A percentile compares a stretch with the other conserved stretches of the same genome.
phyloP scores from a whole-genome alignment of 2,113 vertebrate species.

The Cyanistes caeruleus region DNA sequence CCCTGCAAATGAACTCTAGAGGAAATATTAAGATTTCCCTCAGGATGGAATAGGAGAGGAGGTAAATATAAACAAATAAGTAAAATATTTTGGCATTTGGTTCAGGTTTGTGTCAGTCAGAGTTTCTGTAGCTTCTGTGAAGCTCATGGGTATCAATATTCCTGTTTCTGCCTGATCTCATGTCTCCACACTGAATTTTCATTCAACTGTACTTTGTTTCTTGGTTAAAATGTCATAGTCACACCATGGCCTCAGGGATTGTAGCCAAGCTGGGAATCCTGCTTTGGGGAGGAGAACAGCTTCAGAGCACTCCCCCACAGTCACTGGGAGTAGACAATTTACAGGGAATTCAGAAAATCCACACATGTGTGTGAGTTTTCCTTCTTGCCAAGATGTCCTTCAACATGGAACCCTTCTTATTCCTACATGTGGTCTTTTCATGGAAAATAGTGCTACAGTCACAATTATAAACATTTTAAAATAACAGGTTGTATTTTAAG shows the following conservation, averaged over 20 bases:
- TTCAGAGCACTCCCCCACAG: neutral
- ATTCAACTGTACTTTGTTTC: neutral
- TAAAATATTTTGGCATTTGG: neutral
- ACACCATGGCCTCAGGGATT: neutral
- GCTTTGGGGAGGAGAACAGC: neutral
- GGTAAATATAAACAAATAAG: neutral
- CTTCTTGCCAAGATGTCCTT: neutral
- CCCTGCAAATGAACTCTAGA: neutral
- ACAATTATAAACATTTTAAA: neutral
- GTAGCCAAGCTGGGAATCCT: neutral
- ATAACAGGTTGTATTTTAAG: neutral
- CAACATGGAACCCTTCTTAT: neutral
- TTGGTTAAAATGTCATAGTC: neutral
- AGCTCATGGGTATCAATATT: neutral
- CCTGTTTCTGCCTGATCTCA: neutral
- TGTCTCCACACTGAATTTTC: neutral
- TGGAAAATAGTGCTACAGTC: neutral
- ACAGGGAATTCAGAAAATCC: neutral
- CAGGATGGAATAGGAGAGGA: neutral
- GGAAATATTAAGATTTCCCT: neutral
- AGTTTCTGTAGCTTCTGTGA: neutral
- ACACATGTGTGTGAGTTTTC: fast-evolving
- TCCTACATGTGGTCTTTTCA: neutral
- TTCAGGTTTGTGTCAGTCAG: neutral
- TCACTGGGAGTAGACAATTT: neutral